Conservation (phyloP, 2,797 vertebrate genomes). For the Salarias fasciatus region DNA sequence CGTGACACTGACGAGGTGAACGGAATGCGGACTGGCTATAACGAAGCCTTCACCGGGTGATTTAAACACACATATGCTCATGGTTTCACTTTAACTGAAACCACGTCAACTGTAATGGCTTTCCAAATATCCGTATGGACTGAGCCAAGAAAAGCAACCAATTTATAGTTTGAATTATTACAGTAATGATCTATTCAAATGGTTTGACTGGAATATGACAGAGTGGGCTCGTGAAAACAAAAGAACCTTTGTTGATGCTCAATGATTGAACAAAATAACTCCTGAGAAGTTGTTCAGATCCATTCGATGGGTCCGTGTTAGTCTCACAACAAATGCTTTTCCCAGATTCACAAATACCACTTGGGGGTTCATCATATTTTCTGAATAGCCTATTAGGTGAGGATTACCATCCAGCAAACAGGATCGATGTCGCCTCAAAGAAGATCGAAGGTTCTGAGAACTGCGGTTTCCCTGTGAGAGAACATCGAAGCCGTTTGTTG, state of each 20-base stretch:
- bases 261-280: no score
- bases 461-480: constrained; percentile 26
- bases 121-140: background rate
- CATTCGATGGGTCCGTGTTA: constrained; percentile 17
- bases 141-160: background rate
- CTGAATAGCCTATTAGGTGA: constrained; percentile 58
- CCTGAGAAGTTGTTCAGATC: background rate
- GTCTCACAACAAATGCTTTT: no score
- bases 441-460: constrained; percentile 47
- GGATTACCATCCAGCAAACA: constrained; percentile 70
- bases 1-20: constrained; percentile 70
- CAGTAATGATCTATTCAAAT: no score
- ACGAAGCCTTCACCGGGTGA: constrained; percentile 6
- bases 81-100: background rate
- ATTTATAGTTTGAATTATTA: no score
- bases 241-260: no score
- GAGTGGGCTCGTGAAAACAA: no score
- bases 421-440: constrained; percentile 63
- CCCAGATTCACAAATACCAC: constrained; percentile 37
- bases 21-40: constrained; percentile 31
- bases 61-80: background rate
- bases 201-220: no score
- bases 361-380: constrained; percentile 52
- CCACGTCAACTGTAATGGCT: background rate
- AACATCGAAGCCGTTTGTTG: constrained; percentile 34